Conservation (phyloP, 2,113 vertebrate species). For the Scolopax mira region DNA sequence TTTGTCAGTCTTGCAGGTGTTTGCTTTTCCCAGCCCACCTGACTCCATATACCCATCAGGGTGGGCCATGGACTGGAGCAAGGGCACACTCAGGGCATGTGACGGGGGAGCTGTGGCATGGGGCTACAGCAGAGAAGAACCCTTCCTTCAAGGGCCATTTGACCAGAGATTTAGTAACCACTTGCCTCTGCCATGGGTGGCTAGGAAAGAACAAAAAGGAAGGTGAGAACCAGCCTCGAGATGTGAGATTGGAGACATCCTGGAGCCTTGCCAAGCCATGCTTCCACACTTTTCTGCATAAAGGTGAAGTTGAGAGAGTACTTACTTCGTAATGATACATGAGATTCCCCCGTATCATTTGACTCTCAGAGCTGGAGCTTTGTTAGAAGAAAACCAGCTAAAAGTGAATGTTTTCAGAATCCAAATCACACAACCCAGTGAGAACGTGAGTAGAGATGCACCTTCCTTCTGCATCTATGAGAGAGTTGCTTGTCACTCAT, state of each 20-base stretch:
- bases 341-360: neutral
- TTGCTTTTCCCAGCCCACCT: neutral
- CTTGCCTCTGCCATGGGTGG: neutral
- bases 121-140: neutral
- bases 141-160: neutral
- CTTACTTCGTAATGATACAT: neutral
- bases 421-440: neutral
- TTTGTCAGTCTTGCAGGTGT: neutral
- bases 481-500: neutral
- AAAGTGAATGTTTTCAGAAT: neutral
- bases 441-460: neutral
- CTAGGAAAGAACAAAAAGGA: neutral
- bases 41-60: rapidly evolving
- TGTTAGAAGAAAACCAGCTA: neutral
- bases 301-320: neutral
- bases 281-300: neutral
- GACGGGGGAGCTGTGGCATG: rapidly evolving
- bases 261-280: neutral
- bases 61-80: neutral
- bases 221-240: neutral
- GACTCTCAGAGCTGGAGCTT: neutral
- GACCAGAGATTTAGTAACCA: neutral
- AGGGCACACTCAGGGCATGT: too few relatives aligned
- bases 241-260: neutral
- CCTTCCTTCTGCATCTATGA: neutral